phyloP scores from a whole-genome alignment of 2,797 vertebrate species.

The Sylvia borin region DNA sequence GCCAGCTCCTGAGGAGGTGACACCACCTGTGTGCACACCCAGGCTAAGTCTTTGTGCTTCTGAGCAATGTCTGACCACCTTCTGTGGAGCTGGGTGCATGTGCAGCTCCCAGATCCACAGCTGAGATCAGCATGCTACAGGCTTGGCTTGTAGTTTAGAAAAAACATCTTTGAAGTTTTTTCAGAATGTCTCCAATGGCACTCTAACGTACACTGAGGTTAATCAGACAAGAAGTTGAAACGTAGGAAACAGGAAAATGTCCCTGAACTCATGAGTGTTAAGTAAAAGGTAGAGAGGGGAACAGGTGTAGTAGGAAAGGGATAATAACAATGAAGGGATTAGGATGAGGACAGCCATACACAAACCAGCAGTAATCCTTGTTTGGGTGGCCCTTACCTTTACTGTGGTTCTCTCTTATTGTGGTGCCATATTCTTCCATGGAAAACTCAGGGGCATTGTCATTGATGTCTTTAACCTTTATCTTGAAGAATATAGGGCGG shows the following conservation, averaged over 20 bases:
- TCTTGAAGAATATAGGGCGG: conserved; percentile 78
- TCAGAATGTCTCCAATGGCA: background rate
- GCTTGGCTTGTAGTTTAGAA: background rate
- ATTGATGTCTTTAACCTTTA: conserved; percentile 83
- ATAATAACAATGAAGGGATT: background rate
- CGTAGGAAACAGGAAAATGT: background rate
- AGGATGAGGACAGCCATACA: background rate
- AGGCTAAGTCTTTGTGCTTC: background rate
- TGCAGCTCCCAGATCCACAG: background rate
- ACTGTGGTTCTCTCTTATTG: conserved; percentile 69
- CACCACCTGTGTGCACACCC: too few relatives aligned
- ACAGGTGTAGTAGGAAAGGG: background rate
- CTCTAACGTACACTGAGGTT: background rate
- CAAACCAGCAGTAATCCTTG: background rate
- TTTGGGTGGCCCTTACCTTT: background rate
- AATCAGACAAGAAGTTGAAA: background rate
- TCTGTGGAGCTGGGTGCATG: background rate
- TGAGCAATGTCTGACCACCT: background rate
- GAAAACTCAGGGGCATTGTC: conserved; percentile 82
- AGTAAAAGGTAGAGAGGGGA: background rate
- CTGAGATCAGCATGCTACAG: background rate
- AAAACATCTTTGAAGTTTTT: background rate
- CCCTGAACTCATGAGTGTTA: background rate
- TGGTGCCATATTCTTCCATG: background rate
- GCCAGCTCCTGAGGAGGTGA: background rate